Evolutionary conservation across 2,888 invertebrate genomes (phyloP).

Genomic region (Perizoma flavofasciatum): DNA sequence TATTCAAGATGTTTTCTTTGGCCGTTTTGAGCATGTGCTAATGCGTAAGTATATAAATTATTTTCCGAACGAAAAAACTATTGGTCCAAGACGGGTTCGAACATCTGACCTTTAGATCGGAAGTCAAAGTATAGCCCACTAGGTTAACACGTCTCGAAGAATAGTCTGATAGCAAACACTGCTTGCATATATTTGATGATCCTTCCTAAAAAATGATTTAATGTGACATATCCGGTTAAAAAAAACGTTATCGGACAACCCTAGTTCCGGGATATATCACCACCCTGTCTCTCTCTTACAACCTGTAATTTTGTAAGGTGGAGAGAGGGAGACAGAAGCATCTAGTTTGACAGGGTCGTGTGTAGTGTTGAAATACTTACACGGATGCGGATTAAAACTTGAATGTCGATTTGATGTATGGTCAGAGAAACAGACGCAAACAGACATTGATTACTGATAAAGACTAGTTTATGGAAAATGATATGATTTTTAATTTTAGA

Average conservation of each 20-base stretch:
- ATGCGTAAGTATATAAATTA: too few relatives aligned
- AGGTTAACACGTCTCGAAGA: too few relatives aligned
- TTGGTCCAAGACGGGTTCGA: too few relatives aligned
- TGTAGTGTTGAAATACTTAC: slow-evolving; percentile 76
- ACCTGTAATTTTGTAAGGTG: slow-evolving; percentile 32
- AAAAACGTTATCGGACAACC: slow-evolving; percentile 5
- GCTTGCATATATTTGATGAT: too few relatives aligned
- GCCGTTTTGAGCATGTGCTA: too few relatives aligned
- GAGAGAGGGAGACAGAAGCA: slow-evolving; percentile 49
- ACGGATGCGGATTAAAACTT: slow-evolving; percentile 76
- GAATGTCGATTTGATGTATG: slow-evolving; percentile 60
- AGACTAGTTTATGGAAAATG: not conserved
- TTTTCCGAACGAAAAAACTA: too few relatives aligned
- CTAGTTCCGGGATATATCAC: slow-evolving; percentile 33
- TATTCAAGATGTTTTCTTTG: too few relatives aligned
- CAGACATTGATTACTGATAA: not conserved
- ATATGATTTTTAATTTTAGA: too few relatives aligned
- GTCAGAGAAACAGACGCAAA: slow-evolving; percentile 48
- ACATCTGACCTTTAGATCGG: too few relatives aligned
- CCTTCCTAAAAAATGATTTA: too few relatives aligned
- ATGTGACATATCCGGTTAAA: not conserved
- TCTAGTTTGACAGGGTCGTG: slow-evolving; percentile 56
- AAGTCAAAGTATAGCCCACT: too few relatives aligned
- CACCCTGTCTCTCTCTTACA: slow-evolving; percentile 39
- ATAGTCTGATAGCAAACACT: too few relatives aligned